Conservation (phyloP, 2,113 vertebrate species). For the Cyphomyrus plagiostoma region DNA sequence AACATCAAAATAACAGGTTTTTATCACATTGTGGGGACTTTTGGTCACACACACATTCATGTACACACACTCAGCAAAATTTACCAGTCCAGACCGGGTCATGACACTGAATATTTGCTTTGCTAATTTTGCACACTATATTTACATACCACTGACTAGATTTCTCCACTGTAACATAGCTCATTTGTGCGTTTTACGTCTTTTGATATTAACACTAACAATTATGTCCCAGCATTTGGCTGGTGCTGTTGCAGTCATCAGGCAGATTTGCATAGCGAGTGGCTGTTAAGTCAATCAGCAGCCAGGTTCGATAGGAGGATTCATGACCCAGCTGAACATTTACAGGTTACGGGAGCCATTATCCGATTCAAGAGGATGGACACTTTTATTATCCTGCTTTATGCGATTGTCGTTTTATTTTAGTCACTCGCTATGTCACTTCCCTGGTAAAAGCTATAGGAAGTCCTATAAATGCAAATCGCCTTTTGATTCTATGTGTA, state of each 20-base stretch:
- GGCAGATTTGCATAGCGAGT: neutral
- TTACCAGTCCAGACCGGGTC: neutral
- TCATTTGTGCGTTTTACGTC: neutral
- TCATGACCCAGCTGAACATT: neutral
- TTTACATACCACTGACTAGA: neutral
- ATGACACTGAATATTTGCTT: neutral
- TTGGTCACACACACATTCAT: neutral
- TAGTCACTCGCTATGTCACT: neutral
- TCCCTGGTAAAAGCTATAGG: neutral
- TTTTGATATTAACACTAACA: neutral
- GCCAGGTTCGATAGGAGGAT: neutral
- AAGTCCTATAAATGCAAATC: neutral
- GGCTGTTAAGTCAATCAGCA: neutral
- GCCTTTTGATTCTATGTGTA: neutral
- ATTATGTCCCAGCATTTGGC: neutral
- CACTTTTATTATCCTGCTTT: neutral
- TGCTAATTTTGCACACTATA: neutral
- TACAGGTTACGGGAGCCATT: neutral
- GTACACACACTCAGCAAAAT: neutral
- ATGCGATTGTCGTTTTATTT: neutral
- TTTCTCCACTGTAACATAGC: neutral
- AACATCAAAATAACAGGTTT: neutral
- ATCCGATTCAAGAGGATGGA: neutral
- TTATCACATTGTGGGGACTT: neutral
- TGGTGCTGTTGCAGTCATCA: neutral